These are phyloP conservation scores for Hemichromis elongatus DNA, from an alignment of 2,113 vertebrate genomes.

Conservation along the genomic window DNA sequence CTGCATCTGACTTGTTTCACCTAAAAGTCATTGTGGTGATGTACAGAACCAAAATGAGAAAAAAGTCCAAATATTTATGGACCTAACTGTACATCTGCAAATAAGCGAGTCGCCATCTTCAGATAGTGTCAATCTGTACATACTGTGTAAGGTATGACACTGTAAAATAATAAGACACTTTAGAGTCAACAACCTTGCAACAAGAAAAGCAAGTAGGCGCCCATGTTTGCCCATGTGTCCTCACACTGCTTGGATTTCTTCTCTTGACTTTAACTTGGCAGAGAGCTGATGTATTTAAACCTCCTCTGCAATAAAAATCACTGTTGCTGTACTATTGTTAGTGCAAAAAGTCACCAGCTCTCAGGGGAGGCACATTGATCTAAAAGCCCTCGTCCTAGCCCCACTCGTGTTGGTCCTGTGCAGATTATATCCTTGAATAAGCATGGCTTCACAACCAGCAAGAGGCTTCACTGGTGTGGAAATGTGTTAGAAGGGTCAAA, in stretches of 20 bases:
- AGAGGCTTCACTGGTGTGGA: constrained; percentile 75
- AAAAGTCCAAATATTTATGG: background rate
- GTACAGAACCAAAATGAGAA: background rate
- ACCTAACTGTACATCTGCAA: background rate
- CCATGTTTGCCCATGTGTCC: background rate
- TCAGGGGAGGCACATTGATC: constrained; percentile 77
- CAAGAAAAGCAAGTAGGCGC: background rate
- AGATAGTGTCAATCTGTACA: accelerated
- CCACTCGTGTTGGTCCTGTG: constrained; percentile 59
- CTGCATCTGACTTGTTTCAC: background rate
- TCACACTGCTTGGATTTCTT: background rate
- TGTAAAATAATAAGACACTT: background rate
- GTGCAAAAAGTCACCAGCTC: constrained; percentile 77
- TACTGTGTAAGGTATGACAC: background rate
- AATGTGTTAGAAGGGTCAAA: constrained; percentile 76
- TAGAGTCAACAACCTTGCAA: background rate
- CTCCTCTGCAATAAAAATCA: constrained; percentile 73
- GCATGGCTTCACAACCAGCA: constrained; percentile 72
- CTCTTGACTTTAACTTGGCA: background rate
- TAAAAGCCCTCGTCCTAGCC: constrained; percentile 77
- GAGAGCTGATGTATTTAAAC: constrained; percentile 16
- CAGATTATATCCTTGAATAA: constrained; percentile 79
- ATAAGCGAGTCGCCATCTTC: background rate
- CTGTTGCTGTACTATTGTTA: constrained; percentile 58
- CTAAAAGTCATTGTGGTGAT: accelerated